Percentiles rank a stretch among this genome's conserved stretches.
phyloP scores from a whole-genome alignment of 1,140 invertebrate species.

The Drosophila prosaltans region DNA sequence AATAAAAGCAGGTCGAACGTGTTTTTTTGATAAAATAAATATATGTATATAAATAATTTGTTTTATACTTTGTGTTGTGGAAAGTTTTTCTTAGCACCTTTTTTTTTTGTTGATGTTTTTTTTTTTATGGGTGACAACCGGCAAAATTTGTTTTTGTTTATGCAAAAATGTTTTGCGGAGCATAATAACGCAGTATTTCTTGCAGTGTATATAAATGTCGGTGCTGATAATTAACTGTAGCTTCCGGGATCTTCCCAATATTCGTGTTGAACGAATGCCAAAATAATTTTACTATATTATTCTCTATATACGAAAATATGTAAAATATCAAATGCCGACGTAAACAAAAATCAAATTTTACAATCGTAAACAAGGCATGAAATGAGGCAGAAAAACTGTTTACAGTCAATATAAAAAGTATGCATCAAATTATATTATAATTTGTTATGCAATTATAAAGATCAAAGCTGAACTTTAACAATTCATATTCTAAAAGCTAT shows the following conservation, averaged over 20 bases:
- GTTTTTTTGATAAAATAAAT: slow-evolving; percentile 45
- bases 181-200: background rate
- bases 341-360: slow-evolving; percentile 36
- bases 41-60: slow-evolving; percentile 15
- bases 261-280: background rate
- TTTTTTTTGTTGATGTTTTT: background rate
- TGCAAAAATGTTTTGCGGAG: background rate
- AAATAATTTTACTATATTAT: background rate
- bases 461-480: too few relatives aligned
- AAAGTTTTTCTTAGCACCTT: slow-evolving; percentile 9
- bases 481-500: too few relatives aligned
- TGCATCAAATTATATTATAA: background rate
- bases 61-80: slow-evolving; percentile 22
- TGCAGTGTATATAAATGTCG: background rate
- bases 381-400: slow-evolving; percentile 28
- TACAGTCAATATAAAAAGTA: background rate
- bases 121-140: background rate
- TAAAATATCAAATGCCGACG: slow-evolving; percentile 31
- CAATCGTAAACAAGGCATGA: slow-evolving; percentile 45
- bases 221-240: background rate
- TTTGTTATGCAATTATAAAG: background rate
- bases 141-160: slow-evolving; percentile 3
- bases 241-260: background rate
- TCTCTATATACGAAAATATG: slow-evolving; percentile 7
- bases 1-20: slow-evolving; percentile 63